Percentiles rank a stretch among this genome's conserved stretches.
phyloP scores from a whole-genome alignment of 1,140 invertebrate genomes.

The Nephila pilipes region DNA sequence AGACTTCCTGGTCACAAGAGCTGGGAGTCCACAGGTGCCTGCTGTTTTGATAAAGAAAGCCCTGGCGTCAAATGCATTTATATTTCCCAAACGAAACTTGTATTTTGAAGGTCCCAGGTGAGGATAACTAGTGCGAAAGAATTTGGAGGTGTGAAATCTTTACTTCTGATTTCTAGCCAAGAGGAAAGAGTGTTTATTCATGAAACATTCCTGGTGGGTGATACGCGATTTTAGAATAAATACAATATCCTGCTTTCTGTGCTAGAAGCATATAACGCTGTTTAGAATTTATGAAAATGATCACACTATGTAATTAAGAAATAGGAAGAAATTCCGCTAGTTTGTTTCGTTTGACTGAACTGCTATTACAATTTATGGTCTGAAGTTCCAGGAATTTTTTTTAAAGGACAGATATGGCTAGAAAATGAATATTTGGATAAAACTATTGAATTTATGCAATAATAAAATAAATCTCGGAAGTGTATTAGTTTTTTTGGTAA shows the following conservation, averaged over 20 bases:
- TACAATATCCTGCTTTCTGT: not conserved
- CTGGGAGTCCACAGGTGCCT: not conserved
- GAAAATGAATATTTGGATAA: too few relatives aligned
- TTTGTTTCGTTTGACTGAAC: too few relatives aligned
- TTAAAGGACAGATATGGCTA: too few relatives aligned
- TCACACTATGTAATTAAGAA: too few relatives aligned
- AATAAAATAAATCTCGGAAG: too few relatives aligned
- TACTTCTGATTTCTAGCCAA: not conserved
- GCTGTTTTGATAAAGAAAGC: not conserved
- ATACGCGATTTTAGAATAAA: slow-evolving; percentile 6
- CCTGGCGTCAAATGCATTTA: not conserved
- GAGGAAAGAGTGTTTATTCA: not conserved
- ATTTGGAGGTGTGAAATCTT: not conserved
- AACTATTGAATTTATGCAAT: too few relatives aligned
- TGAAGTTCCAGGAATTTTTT: too few relatives aligned
- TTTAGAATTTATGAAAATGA: too few relatives aligned
- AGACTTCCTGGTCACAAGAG: not conserved
- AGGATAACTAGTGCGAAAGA: slow-evolving; percentile 3
- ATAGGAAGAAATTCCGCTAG: too few relatives aligned
- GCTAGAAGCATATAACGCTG: too few relatives aligned
- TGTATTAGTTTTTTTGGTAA: too few relatives aligned
- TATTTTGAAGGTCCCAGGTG: not conserved
- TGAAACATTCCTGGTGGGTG: not conserved
- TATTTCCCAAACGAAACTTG: not conserved
- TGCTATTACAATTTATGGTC: too few relatives aligned